A percentile compares a stretch with the other conserved stretches of the same genome.
Conservation (phyloP, 2,888 invertebrate genomes). For the Drosophila barbarae region DNA sequence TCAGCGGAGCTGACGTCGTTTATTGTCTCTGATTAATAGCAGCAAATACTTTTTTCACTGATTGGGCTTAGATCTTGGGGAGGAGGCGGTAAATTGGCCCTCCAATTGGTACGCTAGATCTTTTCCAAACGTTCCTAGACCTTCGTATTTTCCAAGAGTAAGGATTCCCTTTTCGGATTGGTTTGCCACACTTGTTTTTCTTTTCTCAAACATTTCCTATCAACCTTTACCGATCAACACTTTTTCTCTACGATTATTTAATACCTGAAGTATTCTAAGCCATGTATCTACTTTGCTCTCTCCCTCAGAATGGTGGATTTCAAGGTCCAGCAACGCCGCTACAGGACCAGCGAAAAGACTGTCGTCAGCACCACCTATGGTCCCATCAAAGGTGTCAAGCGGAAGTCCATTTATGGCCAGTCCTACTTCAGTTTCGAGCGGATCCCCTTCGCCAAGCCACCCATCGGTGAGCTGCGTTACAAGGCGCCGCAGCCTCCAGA, state of each 20-base stretch:
- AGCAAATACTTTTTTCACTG: slow-evolving; percentile 10
- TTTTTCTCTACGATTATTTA: not conserved
- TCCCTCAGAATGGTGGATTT: slow-evolving; percentile 72
- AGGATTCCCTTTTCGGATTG: too few relatives aligned
- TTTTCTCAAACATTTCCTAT: too few relatives aligned
- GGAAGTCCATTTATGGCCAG: slow-evolving; percentile 77
- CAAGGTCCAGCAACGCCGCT: slow-evolving; percentile 73
- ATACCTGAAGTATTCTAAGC: slow-evolving; percentile 1
- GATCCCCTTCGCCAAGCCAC: slow-evolving; percentile 79
- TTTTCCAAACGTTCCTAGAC: too few relatives aligned
- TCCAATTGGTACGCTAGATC: too few relatives aligned
- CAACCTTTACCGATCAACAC: too few relatives aligned
- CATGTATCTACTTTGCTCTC: not conserved
- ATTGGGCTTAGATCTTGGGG: slow-evolving; percentile 18
- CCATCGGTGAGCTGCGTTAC: slow-evolving; percentile 76
- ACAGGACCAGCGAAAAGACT: slow-evolving; percentile 75
- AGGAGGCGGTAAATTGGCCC: slow-evolving; percentile 2
- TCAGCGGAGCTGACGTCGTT: slow-evolving; percentile 33
- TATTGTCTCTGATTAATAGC: slow-evolving; percentile 45
- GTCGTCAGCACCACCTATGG: slow-evolving; percentile 77
- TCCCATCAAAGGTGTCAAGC: slow-evolving; percentile 78
- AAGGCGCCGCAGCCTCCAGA: slow-evolving; percentile 80
- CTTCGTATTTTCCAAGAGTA: too few relatives aligned
- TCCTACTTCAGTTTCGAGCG: slow-evolving; percentile 78
- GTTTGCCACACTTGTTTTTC: too few relatives aligned